phyloP scores from a whole-genome alignment of 2,888 invertebrate genomes.

The Synanthedon andrenaeformis region DNA sequence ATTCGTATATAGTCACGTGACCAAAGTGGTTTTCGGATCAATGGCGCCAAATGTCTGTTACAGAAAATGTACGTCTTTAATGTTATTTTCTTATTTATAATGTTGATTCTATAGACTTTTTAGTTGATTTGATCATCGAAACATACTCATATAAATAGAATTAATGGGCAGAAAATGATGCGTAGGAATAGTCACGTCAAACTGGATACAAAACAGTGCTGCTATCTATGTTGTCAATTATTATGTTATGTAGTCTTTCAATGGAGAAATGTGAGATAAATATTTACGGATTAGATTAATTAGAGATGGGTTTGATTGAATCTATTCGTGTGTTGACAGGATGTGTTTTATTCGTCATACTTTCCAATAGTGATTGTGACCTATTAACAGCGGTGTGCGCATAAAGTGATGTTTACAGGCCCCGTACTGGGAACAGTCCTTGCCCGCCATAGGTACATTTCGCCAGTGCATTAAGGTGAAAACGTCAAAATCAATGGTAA shows the following conservation, averaged over 20 bases:
- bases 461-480: constrained; percentile 52
- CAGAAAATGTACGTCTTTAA: constrained; percentile 63
- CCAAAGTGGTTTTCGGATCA: constrained; percentile 65
- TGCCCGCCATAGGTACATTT: constrained; percentile 61
- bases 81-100: constrained; percentile 23
- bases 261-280: constrained; percentile 76
- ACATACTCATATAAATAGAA: constrained; percentile 23
- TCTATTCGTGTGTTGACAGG: constrained; percentile 24
- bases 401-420: constrained; percentile 22
- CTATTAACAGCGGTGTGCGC: not conserved
- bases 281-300: constrained; percentile 62
- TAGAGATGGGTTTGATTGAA: constrained; percentile 41
- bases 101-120: constrained; percentile 10
- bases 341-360: constrained; percentile 15
- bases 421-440: constrained; percentile 18
- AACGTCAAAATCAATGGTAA: constrained; percentile 60
- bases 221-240: constrained; percentile 88
- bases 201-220: constrained; percentile 73
- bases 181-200: constrained; percentile 65
- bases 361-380: no score
- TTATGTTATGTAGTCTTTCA: constrained; percentile 68
- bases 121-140: constrained; percentile 5
- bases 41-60: constrained; percentile 69
- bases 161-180: constrained; percentile 36
- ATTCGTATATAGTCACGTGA: constrained; percentile 71